Evolutionary conservation across 2,888 invertebrate species (phyloP).

Genomic region (Trissolcus brochymenae): DNA sequence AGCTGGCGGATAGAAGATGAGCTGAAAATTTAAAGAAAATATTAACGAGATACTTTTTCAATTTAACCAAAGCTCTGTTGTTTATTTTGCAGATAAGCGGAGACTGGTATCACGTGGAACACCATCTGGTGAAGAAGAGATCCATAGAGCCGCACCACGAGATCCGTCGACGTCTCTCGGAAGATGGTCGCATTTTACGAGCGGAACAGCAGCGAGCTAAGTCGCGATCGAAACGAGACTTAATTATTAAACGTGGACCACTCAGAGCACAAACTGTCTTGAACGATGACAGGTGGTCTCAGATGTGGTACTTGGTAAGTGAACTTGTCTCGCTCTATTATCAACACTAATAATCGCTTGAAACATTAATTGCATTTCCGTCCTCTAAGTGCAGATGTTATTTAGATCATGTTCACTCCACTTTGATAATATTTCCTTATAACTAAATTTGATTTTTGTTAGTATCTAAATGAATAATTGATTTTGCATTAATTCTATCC

Average conservation of each 20-base stretch:
- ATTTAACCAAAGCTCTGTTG: conserved; percentile 3
- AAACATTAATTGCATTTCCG: conserved; percentile 17
- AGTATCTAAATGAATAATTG: no score
- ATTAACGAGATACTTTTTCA: conserved; percentile 5
- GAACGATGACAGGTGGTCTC: conserved; percentile 94
- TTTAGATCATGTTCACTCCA: background rate
- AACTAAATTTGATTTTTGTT: no score
- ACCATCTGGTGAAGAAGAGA: conserved; percentile 86
- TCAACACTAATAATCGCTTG: conserved; percentile 17
- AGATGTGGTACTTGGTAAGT: conserved; percentile 98
- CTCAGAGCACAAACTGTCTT: conserved; percentile 75
- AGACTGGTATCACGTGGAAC: conserved; percentile 91
- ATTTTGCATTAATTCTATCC: no score
- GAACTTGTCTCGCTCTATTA: conserved; percentile 21
- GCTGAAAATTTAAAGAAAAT: conserved; percentile 32
- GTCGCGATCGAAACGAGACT: conserved; percentile 88
- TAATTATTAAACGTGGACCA: conserved; percentile 75
- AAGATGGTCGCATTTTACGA: conserved; percentile 88
- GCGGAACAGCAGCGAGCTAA: conserved; percentile 89
- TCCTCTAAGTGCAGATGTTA: conserved; percentile 2
- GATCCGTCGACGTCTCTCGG: conserved; percentile 83
- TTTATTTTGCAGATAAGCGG: conserved; percentile 86
- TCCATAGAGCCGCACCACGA: conserved; percentile 84
- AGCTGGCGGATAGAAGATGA: background rate
- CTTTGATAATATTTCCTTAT: background rate